A percentile compares a stretch with the other conserved stretches of the same genome.
Conservation (phyloP, 2,797 vertebrate species). For the Hapalemur alaotrensis region DNA sequence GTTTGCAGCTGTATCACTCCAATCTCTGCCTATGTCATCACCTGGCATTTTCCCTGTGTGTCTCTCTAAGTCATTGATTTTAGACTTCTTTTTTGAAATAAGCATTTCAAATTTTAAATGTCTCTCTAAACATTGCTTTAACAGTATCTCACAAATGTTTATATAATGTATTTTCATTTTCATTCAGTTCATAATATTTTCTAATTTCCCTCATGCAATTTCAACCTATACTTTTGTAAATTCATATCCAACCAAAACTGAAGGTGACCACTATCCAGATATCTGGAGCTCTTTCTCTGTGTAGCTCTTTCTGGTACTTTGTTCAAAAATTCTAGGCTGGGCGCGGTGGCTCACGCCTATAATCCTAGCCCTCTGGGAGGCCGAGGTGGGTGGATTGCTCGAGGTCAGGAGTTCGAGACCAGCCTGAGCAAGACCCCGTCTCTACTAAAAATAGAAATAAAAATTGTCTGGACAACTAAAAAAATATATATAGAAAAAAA, state of each 20-base stretch:
- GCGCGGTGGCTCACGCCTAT: no score
- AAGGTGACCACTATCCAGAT: neutral
- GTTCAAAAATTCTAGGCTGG: neutral
- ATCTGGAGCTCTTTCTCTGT: constrained; percentile 2
- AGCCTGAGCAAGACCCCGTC: no score
- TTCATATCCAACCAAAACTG: neutral
- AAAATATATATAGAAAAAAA: no score
- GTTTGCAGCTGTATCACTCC: neutral
- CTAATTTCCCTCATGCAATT: neutral
- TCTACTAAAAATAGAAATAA: no score
- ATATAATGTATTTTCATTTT: constrained; percentile 31
- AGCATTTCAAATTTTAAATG: neutral
- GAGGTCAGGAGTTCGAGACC: no score
- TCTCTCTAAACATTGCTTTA: constrained; percentile 26
- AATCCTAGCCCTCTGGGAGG: no score
- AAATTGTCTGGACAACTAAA: no score
- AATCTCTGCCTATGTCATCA: neutral
- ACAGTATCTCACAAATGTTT: neutral
- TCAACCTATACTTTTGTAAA: neutral
- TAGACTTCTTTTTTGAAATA: constrained; percentile 34
- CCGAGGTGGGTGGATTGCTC: no score
- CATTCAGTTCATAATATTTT: constrained; percentile 41
- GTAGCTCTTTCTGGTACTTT: neutral
- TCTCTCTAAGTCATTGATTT: constrained; percentile 21
- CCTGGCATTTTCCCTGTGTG: neutral